Evolutionary conservation across 2,113 vertebrate genomes (phyloP), one percentile per base, ranked within the genome.

Genomic region (Clupea harengus): DNA sequence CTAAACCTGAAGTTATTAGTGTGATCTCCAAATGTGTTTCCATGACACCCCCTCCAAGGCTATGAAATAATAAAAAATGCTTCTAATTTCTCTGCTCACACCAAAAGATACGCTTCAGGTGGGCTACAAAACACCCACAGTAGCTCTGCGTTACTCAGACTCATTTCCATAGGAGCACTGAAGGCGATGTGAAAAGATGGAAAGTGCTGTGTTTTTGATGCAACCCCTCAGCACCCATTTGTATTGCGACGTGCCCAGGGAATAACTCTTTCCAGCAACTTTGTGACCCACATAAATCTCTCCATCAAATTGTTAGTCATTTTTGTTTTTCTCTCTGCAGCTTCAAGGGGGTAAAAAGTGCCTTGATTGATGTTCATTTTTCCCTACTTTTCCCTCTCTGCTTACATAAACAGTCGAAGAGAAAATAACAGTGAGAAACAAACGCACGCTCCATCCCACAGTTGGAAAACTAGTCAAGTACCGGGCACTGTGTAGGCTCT

Each of bases 371-470:
- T 89, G 88, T 85, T 82, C 75, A 89, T 88, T 89, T 87, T 39
- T 28, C 86, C 45, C 45, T 46, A 83, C 83, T 83, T 84, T 64
- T 72, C 25, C 32, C 67, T 45, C 20, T 87, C 84, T 86, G 82
- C 83, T 90, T 92, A 88, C 54, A 83, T 80, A 90, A 90, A 85
- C 83, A 18, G 87, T 89, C 85, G 57, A 82, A 87, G 83, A 87
- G 57, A 86, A 87, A 88, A 84, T 54, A 28, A 46, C 83, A 78
- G 82, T 82, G 82, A 83, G 78, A 84, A 22, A 54, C 64, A 89
- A 86, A 81, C 45, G 87, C 82, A 72, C 39, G 83, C 86, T 82
- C 67, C 83, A 85, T 87, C 52, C 49, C 72, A 83, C n/a, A 18
- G 84, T n/a, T 60, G 85, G 82, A 82, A 87, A 85, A 81, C 84